phyloP scores from a whole-genome alignment of 2,888 invertebrate genomes.

The Andrena minutula region DNA sequence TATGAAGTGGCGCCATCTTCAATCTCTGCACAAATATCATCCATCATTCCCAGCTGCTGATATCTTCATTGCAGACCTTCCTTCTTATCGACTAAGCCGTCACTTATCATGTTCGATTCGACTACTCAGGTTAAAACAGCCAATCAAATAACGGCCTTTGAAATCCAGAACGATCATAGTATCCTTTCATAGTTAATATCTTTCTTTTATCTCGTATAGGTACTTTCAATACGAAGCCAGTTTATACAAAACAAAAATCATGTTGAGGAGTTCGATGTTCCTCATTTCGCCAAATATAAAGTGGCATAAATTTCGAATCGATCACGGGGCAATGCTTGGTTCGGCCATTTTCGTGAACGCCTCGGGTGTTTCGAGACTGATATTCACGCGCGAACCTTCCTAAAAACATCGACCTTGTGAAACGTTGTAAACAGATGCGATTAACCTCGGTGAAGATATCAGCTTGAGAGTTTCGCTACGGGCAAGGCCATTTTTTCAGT shows the following conservation, averaged over 20 bases:
- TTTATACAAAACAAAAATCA: not conserved
- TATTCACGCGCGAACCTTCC: not conserved
- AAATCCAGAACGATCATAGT: not conserved
- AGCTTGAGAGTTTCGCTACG: conserved; percentile 10
- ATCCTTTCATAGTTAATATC: too few relatives aligned
- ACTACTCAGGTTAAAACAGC: not conserved
- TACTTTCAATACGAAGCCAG: too few relatives aligned
- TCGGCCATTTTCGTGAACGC: conserved; percentile 1
- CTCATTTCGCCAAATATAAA: not conserved
- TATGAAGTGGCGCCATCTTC: conserved; percentile 25
- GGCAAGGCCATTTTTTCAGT: conserved; percentile 56
- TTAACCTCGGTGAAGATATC: conserved; percentile 53
- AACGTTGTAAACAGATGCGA: conserved; percentile 51
- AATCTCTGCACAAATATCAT: not conserved
- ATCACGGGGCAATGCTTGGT: conserved; percentile 6
- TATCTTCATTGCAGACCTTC: not conserved
- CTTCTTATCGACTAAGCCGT: conserved; percentile 19
- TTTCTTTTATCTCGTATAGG: too few relatives aligned
- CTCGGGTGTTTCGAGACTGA: conserved; percentile 3
- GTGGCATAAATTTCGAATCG: conserved; percentile 15
- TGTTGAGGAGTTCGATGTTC: too few relatives aligned
- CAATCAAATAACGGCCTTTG: not conserved
- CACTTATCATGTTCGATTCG: not conserved
- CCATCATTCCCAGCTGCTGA: not conserved
- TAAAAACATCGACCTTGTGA: conserved; percentile 33